Percentiles rank a stretch among this genome's conserved stretches.
Evolutionary conservation across 2,113 vertebrate genomes (phyloP).

Genomic region (Corynorhinus townsendii): DNA sequence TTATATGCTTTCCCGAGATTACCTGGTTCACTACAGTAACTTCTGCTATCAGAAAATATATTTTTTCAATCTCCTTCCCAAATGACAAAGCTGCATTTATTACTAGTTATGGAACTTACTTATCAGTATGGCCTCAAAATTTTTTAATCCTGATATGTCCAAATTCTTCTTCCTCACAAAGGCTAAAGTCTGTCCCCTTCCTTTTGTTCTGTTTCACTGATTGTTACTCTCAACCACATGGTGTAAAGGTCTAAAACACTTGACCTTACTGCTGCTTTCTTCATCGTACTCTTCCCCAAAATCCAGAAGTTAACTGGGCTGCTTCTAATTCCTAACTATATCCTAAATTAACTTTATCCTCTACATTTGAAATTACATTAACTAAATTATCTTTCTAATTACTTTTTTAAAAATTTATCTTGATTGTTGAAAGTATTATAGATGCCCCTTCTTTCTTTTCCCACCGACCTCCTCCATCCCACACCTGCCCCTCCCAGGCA

Average conservation of each 20-base stretch:
- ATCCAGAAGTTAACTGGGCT: not conserved
- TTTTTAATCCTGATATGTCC: not conserved
- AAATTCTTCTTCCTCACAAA: not conserved
- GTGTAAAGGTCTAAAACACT: not conserved
- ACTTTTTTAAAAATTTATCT: not conserved
- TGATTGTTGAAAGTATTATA: no score
- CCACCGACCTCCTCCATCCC: no score
- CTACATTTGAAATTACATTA: not conserved
- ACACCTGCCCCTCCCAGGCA: no score
- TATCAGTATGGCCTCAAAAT: not conserved
- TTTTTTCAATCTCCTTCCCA: not conserved
- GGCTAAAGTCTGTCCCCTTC: not conserved
- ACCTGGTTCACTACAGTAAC: not conserved
- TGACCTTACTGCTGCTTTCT: not conserved
- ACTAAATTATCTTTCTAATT: not conserved
- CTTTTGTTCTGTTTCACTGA: not conserved
- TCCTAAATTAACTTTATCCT: not conserved
- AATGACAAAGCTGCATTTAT: not conserved
- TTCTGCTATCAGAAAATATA: not conserved
- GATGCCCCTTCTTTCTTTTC: no score
- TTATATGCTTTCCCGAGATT: not conserved
- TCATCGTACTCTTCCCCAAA: not conserved
- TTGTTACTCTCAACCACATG: not conserved
- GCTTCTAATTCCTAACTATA: not conserved
- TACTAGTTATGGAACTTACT: not conserved